These are phyloP conservation scores for Glaucomys volans DNA, from an alignment of 2,113 vertebrate genomes.

Conservation along the genomic window DNA sequence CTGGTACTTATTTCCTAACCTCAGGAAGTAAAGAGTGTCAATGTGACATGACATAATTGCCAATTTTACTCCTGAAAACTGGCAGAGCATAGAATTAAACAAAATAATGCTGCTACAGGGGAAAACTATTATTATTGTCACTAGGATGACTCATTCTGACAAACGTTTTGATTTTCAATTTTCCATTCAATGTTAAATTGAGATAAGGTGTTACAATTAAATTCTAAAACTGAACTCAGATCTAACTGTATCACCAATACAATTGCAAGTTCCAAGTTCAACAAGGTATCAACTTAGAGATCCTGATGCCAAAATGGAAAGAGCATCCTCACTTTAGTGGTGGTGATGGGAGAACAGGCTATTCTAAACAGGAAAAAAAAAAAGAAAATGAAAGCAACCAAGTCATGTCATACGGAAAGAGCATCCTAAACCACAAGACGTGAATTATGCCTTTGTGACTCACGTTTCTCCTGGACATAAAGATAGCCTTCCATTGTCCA, in stretches of 20 bases:
- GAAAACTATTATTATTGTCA: not conserved
- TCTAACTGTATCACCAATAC: not conserved
- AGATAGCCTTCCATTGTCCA: constrained; percentile 99
- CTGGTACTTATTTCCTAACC: constrained; percentile 42
- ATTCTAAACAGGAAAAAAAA: not conserved
- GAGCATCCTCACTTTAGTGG: not conserved
- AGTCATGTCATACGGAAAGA: not conserved
- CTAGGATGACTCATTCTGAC: not conserved
- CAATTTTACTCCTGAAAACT: not conserved
- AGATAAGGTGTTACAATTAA: not conserved
- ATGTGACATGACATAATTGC: not conserved
- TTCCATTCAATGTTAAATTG: not conserved
- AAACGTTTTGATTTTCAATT: constrained; percentile 32
- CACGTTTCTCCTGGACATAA: constrained; percentile 97
- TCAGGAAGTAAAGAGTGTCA: not conserved
- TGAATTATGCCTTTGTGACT: constrained; percentile 80
- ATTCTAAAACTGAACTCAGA: constrained; percentile 23
- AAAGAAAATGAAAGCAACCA: not conserved
- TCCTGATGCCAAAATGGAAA: not conserved
- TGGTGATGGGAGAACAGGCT: not conserved
- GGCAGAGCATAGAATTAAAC: constrained; percentile 1
- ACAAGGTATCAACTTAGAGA: not conserved
- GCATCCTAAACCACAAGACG: not conserved
- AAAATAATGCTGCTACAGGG: not conserved
- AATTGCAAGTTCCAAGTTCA: not conserved